Percentiles rank a stretch among this genome's conserved stretches.
Conservation (phyloP, 2,113 vertebrate genomes). For the Tupaia chinensis region DNA sequence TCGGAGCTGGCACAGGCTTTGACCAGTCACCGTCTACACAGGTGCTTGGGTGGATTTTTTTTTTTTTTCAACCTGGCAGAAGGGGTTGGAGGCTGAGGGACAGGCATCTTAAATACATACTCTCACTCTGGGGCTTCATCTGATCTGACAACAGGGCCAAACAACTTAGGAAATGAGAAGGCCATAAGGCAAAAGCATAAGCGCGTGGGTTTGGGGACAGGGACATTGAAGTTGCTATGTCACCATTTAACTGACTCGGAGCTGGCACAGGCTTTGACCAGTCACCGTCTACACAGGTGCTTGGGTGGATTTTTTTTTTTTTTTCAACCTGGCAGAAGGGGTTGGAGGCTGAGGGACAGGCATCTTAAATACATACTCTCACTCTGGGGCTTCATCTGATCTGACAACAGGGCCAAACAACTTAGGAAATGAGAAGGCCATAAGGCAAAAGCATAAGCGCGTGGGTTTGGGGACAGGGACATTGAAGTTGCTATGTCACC, state of each 20-base stretch:
- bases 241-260: background rate
- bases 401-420: background rate
- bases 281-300: background rate
- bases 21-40: rapidly evolving
- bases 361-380: background rate
- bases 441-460: rapidly evolving
- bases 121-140: background rate
- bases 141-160: background rate
- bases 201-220: background rate
- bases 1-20: background rate
- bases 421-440: background rate
- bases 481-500: rapidly evolving
- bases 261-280: background rate
- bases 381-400: background rate
- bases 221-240: rapidly evolving
- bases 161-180: background rate
- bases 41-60: background rate
- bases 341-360: background rate
- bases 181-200: rapidly evolving
- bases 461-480: background rate
- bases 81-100: background rate
- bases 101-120: background rate
- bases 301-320: background rate
- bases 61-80: background rate
- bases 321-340: background rate